Evolutionary conservation across 2,888 invertebrate genomes (phyloP).

Genomic region (Amblyjoppa proteus): DNA sequence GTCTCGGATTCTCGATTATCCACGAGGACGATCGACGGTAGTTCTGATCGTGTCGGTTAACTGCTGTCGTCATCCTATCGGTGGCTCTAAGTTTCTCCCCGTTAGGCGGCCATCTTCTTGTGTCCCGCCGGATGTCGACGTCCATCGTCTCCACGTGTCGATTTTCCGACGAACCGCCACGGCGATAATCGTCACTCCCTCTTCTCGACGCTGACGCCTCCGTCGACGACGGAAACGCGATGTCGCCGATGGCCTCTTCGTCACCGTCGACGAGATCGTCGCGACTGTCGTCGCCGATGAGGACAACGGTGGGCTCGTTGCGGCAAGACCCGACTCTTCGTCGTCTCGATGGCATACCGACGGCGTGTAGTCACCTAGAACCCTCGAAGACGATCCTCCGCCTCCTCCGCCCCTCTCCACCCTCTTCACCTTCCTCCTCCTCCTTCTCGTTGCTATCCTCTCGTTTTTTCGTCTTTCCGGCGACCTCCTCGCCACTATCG

Average conservation of each 20-base stretch:
- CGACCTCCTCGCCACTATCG: background rate
- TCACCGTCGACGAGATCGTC: conserved; percentile 19
- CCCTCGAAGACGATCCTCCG: conserved; percentile 8
- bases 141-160: conserved; percentile 17
- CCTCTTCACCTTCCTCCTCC: conserved; percentile 1
- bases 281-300: conserved; percentile 53
- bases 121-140: conserved; percentile 29
- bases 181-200: conserved; percentile 31
- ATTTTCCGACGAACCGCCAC: conserved; percentile 5
- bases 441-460: background rate
- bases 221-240: conserved; percentile 59
- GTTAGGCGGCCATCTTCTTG: conserved; percentile 47
- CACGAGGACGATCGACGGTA: conserved; percentile 40
- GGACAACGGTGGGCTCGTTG: conserved; percentile 47
- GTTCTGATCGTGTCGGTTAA: conserved; percentile 26
- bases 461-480: conserved; percentile 14
- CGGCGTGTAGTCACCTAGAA: conserved; percentile 62
- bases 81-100: conserved; percentile 6
- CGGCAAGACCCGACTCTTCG: conserved; percentile 42
- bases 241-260: background rate
- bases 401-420: conserved; percentile 27
- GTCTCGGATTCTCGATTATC: conserved; percentile 34
- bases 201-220: conserved; percentile 48
- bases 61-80: conserved; percentile 12
- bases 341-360: conserved; percentile 63